Evolutionary conservation across 2,113 vertebrate genomes (phyloP).

Genomic region (Thryonomys swinderianus): DNA sequence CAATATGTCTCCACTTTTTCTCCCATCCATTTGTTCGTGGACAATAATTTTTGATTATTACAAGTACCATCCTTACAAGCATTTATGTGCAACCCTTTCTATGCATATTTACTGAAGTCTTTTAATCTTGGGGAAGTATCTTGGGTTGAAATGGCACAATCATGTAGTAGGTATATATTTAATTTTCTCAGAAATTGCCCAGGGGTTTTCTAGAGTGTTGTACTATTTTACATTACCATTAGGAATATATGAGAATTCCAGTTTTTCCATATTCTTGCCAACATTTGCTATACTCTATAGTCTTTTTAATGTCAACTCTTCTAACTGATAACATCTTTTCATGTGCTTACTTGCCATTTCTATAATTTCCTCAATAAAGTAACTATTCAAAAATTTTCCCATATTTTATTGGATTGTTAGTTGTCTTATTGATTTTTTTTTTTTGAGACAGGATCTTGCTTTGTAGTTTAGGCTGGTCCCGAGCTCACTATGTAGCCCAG

Average conservation of each 20-base stretch:
- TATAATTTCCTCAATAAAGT: background rate
- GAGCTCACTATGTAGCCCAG: too few relatives aligned
- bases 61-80: background rate
- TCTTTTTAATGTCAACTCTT: background rate
- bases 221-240: background rate
- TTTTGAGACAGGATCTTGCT: too few relatives aligned
- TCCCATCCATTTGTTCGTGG: background rate
- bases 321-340: background rate
- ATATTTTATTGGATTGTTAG: background rate
- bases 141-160: background rate
- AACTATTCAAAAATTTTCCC: background rate
- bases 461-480: too few relatives aligned
- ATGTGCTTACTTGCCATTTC: background rate
- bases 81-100: slow-evolving; percentile 26
- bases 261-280: slow-evolving; percentile 9
- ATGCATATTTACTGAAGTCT: background rate
- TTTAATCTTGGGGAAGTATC: background rate
- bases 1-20: background rate
- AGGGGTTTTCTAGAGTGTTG: background rate
- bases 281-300: background rate
- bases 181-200: background rate
- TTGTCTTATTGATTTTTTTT: background rate
- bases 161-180: background rate
- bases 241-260: background rate
- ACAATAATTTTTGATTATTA: slow-evolving; percentile 1